Evolutionary conservation across 37 sponge, comb jelly and placozoan genomes (phyloP).

Genomic region (Oopsacas minuta): DNA sequence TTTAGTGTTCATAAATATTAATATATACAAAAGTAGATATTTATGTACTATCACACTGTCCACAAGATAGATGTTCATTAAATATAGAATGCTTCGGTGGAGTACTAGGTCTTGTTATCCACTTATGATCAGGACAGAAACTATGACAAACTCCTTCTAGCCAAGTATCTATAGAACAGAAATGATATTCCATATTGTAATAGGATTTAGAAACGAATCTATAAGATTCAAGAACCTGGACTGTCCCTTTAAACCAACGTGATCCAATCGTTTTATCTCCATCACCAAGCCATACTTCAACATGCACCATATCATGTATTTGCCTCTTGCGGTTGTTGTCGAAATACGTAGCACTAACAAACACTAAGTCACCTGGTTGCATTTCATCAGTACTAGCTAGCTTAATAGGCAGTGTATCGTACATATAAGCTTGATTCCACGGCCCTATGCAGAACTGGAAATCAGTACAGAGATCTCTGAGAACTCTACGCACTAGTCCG

Average conservation of each 20-base stretch:
- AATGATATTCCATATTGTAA: slow-evolving; percentile 59
- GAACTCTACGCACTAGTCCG: slow-evolving; percentile 47
- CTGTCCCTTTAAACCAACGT: slow-evolving; percentile 55
- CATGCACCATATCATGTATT: slow-evolving; percentile 69
- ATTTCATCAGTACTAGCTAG: slow-evolving; percentile 41
- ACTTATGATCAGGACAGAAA: slow-evolving; percentile 17
- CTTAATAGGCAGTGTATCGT: slow-evolving; percentile 53
- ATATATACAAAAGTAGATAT: too few relatives aligned
- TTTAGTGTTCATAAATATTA: too few relatives aligned
- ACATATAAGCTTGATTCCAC: slow-evolving; percentile 73
- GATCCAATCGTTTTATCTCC: slow-evolving; percentile 67
- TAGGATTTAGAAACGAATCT: slow-evolving; percentile 59
- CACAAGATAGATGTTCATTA: too few relatives aligned
- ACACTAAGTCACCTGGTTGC: slow-evolving; percentile 71
- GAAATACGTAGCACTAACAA: slow-evolving; percentile 48
- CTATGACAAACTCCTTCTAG: slow-evolving; percentile 51
- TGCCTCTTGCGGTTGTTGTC: slow-evolving; percentile 43
- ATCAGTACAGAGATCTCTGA: slow-evolving; percentile 47
- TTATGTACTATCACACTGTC: too few relatives aligned
- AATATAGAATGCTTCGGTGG: neutral
- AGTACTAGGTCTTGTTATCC: neutral
- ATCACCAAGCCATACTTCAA: slow-evolving; percentile 70
- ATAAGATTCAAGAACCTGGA: slow-evolving; percentile 62
- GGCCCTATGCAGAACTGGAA: slow-evolving; percentile 60
- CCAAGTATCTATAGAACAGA: slow-evolving; percentile 76